Evolutionary conservation across 2,888 invertebrate genomes (phyloP), one percentile per base, ranked within the genome.

Genomic region (Brachynemurus nebulosus): DNA sequence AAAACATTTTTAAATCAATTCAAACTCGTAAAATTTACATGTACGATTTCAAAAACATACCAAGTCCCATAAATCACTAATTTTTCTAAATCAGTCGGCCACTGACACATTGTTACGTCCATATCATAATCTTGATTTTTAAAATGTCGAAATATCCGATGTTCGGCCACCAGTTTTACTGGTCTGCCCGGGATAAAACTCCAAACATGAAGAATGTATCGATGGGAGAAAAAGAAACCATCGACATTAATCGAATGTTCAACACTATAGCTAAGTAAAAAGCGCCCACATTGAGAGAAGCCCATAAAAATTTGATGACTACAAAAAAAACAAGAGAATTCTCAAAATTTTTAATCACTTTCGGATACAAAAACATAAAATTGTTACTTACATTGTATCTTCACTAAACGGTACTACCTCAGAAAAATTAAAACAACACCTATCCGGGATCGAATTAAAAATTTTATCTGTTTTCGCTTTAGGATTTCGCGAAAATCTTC

Each of bases 271-370:
- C 92, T 92, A 53, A 95, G 69, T 50, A 95, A 74, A 68, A 83
- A 93, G 65, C 89, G 86, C 11, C 93, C 92, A 63, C 92, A 92
- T 55, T 88, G 82, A n/a, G 90, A 89, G 59, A 93, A 82, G 6
- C 95, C 95, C 81, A 95, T 86, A 60, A 90, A 88, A 51, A 92
- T 80, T 63, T 93, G 91, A 52, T 89, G 88, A 51, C 90, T 89
- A 54, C 16, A 66, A 65, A 41, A 50, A 55, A 48, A 52, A 46
- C 9, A 30, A 39, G 12, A 14, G 2, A n/a, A n/a, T n/a, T n/a
- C n/a, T n/a, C 12, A 9, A 34, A 25, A 14, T 38, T 18, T 11
- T 6, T 12, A 42, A 36, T 48, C 46, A 44, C 39, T 44, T 48
- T n/a, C n/a, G 11, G 17, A 16, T 8, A 16, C 7, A 16, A 36